Conservation (phyloP, 2,113 vertebrate species). For the Neogale vison region DNA sequence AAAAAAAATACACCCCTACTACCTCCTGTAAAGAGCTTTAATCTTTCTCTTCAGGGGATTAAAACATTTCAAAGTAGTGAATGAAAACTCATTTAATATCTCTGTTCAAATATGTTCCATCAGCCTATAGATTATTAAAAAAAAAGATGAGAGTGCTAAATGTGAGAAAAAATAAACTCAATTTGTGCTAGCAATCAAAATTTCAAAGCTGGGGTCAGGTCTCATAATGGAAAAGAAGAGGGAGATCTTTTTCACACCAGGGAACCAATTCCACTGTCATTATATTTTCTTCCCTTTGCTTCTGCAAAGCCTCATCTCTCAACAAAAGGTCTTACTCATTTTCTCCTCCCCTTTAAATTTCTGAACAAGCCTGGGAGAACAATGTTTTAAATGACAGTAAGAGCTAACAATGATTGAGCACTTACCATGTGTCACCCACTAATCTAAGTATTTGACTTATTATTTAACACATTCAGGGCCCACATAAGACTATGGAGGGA, state of each 20-base stretch:
- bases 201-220: slow-evolving; percentile 20
- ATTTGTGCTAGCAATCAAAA: not conserved
- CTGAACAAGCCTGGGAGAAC: not conserved
- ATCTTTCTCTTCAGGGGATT: slow-evolving; percentile 25
- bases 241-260: not conserved
- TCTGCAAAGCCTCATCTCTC: not conserved
- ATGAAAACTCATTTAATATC: slow-evolving; percentile 34
- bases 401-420: not conserved
- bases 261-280: not conserved
- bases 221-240: not conserved
- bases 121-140: not conserved
- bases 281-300: not conserved
- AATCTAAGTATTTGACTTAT: not conserved
- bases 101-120: not conserved
- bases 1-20: not conserved
- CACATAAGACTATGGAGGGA: not conserved
- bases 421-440: not conserved
- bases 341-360: not conserved
- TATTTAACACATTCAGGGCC: rapidly evolving
- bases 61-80: slow-evolving; percentile 34
- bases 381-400: too few relatives aligned
- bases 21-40: not conserved
- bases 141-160: not conserved
- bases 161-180: not conserved
- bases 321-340: not conserved